Base-by-base conservation (phyloP, 2,888 invertebrate species). In the Biston betularia region DNA sequence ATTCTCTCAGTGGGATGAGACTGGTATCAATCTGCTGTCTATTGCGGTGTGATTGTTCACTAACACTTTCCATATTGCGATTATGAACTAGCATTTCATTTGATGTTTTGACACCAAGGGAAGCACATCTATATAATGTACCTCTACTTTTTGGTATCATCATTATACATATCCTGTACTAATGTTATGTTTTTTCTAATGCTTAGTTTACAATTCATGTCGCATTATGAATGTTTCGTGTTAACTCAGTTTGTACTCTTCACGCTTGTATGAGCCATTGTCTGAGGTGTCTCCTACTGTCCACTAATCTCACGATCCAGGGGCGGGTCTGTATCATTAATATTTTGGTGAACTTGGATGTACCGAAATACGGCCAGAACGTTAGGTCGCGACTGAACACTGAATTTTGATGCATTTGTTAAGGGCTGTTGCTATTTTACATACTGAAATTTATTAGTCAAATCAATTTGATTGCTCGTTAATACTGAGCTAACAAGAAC, bases 261-360 rank as follows among this genome's bases (percentile, higher is more conserved):
- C 80, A 79, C 74, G 84, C 84, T 80, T 84, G 70, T 75, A 76
- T 74, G 73, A 77, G 79, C 80, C 79, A 81, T 15, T 10, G 34
- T 67, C 42, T 63, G 60, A 35, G 56, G 56, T 64, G 65, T 65
- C 50, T 24, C 59, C 50, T 50, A 33, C 12, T 15, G 50, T 62
- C n/a, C n/a, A 53, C 49, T 68, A 59, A 55, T 56, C n/a, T 46
- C 14, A 24, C 24, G 42, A 58, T 34, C 53, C 66, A 67, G 75
- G 75, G 76, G 78, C 77, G 75, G 76, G 70, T 81, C 82, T 85
- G 84, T 86, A 81, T 85, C 82, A 61, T 74, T 24, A 74, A 73
- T 64, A 67, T 69, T 74, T 68, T 68, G 70, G 71, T 75, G 70
- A 73, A 66, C 68, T 61, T 68, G 71, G 69, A 71, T 67, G 55